Base-by-base conservation (phyloP, 1,140 invertebrate species). In the Trichogramma pretiosum region DNA sequence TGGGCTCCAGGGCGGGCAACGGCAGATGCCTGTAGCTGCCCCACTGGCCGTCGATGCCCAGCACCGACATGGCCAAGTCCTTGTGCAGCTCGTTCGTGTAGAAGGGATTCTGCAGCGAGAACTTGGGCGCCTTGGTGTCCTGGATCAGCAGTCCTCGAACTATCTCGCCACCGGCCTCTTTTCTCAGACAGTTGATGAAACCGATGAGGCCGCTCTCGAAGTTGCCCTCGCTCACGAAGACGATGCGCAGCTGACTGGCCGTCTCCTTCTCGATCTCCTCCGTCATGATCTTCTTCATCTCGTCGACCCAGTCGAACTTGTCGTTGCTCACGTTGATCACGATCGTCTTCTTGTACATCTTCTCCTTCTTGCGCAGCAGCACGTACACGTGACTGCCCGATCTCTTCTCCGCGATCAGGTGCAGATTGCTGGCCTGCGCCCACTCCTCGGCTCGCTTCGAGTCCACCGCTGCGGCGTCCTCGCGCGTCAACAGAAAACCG, bases 1-100 rank as follows among this genome's bases (percentile, higher is more conserved):
- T 64, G 3, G 68, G 68, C 30, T 67, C 52, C 5, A 68, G 32
- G 16, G 70, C 65, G 16, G 68, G 62, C 1, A 85, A 53, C 10
- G 74, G 61, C 7, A 84, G 61, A 61, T 90, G 79, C 50, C 90
- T 80, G 53, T 89, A 85, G 21, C 80, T 84, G 11, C 89, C 88
- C 78, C 92, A 94, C 67, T 69, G 83, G 63, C 62, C 78, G 70
- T 59, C 77, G 79, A 58, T 46, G 13, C 60, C 50, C 4, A 72
- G 43, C 8, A 95, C 79, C 63, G 93, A 95, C n/a, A 87, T 68
- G n/a, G 81, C 78, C 46, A 96, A 66, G 65, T 93, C 84, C 47
- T 85, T 73, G 23, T 77, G 64, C 2, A 84, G 55, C 57, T 86
- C 83, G 11, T 75, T 63, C n/a, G 72, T 59, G 57, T 85, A 87